Evolutionary conservation across 2,797 vertebrate species (phyloP), one percentile per base, ranked within the genome.

Genomic region (Crocodylus rhombifer): DNA sequence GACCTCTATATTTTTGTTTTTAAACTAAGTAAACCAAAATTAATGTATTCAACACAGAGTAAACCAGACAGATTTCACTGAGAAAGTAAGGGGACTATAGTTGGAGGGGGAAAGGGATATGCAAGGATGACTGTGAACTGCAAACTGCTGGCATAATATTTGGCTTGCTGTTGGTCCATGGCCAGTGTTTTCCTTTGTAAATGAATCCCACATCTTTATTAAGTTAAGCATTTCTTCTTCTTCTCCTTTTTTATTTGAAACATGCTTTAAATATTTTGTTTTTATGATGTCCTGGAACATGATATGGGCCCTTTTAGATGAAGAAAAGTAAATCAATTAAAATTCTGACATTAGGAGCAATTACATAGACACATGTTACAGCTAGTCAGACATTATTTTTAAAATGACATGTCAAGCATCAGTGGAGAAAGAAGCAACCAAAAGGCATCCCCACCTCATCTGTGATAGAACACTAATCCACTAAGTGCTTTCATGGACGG

Each of bases 141-240:
- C 94, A 96, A 97, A 97, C 96, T 97, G 96, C 97, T 98, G 97
- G 97, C 98, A 98, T 97, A 96, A 96, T 96, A 97, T 97, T 96
- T 92, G 96, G 92, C 76, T 97, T 97, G 95, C 95, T 86, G 61
- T 94, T 98, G 98, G 98, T 97, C 94, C 64, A 17, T 74, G 95
- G 97, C 98, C 98, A 98, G 97, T 96, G 96, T 95, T 98, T 98
- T 98, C 93, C 96, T 98, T 98, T 97, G 96, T 96, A 98, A 98
- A 98, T 97, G 97, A 98, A 98, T 97, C 97, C 97, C 97, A 98
- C 97, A 97, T 98, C 97, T 98, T 98, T 98, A 97, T 97, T 98
- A 98, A 97, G 95, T 98, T 97, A 98, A 97, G 96, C 82, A 96
- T 94, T 97, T 97, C 92, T 97, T 92, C 87, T 96, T 95, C 80